Evolutionary conservation across 2,113 vertebrate species (phyloP).

Genomic region (Anguilla rostrata): DNA sequence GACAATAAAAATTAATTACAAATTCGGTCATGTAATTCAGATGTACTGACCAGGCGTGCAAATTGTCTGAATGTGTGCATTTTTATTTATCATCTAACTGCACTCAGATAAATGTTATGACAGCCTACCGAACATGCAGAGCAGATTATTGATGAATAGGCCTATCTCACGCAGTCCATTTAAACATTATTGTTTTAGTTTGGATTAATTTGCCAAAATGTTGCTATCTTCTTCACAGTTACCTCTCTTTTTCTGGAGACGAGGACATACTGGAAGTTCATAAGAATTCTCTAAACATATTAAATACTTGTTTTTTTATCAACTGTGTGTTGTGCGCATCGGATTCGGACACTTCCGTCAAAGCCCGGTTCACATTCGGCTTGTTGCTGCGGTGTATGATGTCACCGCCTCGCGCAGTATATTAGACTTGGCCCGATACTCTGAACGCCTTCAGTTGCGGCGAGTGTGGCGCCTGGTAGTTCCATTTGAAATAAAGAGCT

Average conservation of each 20-base stretch:
- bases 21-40: no score
- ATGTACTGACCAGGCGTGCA: no score
- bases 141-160: no score
- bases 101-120: no score
- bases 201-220: background rate
- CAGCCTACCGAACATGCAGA: no score
- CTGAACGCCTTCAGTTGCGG: slow-evolving; percentile 10
- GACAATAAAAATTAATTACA: no score
- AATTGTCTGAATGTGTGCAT: no score
- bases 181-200: no score
- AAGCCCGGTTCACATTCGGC: background rate
- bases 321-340: background rate
- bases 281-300: background rate
- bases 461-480: background rate
- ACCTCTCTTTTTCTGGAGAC: background rate
- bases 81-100: no score
- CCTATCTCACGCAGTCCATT: no score
- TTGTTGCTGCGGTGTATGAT: slow-evolving; percentile 12
- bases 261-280: background rate
- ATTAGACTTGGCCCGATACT: slow-evolving; percentile 12
- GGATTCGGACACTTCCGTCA: slow-evolving; percentile 11
- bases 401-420: slow-evolving; percentile 3
- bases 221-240: background rate
- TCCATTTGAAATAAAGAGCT: background rate
- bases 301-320: background rate